Conservation (phyloP, 2,797 vertebrate species). For the Alosa sapidissima region DNA sequence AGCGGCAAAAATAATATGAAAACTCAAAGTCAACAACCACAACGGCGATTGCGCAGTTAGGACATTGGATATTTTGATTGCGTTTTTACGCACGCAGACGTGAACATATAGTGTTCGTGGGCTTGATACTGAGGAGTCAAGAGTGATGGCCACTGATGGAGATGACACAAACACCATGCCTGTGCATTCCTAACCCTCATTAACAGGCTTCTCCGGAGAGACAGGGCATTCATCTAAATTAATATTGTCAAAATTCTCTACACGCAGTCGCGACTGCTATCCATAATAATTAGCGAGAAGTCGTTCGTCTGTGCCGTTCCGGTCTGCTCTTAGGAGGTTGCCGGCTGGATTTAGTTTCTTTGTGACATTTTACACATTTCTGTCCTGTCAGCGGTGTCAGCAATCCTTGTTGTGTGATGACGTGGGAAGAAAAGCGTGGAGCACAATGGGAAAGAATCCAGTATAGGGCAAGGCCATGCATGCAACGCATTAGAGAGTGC, state of each 20-base stretch:
- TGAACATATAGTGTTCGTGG: not conserved
- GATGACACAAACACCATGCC: slow-evolving; percentile 14
- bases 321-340: slow-evolving; percentile 41
- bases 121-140: not conserved
- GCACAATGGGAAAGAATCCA: not conserved
- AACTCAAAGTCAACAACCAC: not conserved
- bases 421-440: slow-evolving; percentile 23
- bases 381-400: slow-evolving; percentile 26
- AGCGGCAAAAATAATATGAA: not conserved
- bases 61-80: not conserved
- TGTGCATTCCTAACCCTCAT: slow-evolving; percentile 40
- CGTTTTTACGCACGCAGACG: not conserved
- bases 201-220: slow-evolving; percentile 44
- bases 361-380: slow-evolving; percentile 50
- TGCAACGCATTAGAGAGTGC: slow-evolving; percentile 63
- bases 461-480: not conserved
- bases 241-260: slow-evolving; percentile 49
- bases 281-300: slow-evolving; percentile 46
- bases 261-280: slow-evolving; percentile 42
- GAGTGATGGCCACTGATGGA: slow-evolving; percentile 2
- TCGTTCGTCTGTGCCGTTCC: slow-evolving; percentile 39
- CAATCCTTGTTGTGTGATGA: slow-evolving; percentile 19
- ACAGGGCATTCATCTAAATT: slow-evolving; percentile 49
- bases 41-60: not conserved
- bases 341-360: slow-evolving; percentile 45